Evolutionary conservation across 1,140 invertebrate species (phyloP).

Genomic region (Planococcus citri): DNA sequence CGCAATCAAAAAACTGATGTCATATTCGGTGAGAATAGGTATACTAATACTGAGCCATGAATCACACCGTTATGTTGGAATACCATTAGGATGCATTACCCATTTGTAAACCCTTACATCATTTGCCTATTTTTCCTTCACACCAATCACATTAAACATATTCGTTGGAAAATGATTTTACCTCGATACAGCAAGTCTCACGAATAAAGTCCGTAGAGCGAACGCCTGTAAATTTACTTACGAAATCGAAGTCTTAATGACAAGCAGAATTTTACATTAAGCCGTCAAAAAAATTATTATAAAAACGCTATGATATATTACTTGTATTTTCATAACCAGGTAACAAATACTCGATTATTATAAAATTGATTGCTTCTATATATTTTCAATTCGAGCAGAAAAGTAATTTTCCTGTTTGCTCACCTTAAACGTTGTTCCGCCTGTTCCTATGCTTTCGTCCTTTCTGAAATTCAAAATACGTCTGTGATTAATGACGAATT

Average conservation of each 20-base stretch:
- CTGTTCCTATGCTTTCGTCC: neutral
- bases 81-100: no score
- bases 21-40: no score
- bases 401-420: neutral
- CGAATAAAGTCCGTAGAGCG: no score
- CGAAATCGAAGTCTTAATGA: neutral
- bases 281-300: neutral
- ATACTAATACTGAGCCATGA: no score
- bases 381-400: neutral
- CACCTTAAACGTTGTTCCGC: neutral
- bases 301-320: neutral
- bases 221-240: no score
- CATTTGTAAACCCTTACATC: no score
- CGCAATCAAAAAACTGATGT: no score
- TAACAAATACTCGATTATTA: neutral
- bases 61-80: no score
- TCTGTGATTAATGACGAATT: neutral
- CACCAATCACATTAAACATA: no score
- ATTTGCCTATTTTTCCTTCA: no score
- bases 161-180: no score
- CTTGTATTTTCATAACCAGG: conserved; percentile 7
- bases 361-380: neutral
- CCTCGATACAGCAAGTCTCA: neutral
- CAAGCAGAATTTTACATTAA: conserved; percentile 6
- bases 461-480: neutral